Evolutionary conservation across 2,888 invertebrate genomes (phyloP).

Genomic region (Adela reaumurella): DNA sequence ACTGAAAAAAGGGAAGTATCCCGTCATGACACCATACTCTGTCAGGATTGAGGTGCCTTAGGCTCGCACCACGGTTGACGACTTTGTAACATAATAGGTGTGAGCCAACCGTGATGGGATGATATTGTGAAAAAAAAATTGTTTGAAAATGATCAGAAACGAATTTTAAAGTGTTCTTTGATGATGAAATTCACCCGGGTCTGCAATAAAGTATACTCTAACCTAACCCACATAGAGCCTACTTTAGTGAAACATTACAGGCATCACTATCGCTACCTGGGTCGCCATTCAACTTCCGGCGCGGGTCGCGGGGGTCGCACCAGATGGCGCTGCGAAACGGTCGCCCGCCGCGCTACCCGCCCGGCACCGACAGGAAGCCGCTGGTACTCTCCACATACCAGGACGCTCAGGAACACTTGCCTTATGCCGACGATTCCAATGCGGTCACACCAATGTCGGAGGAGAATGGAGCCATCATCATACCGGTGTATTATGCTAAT

Average conservation of each 20-base stretch:
- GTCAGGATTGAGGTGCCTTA: too few relatives aligned
- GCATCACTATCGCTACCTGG: conserved; percentile 95
- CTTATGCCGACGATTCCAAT: conserved; percentile 95
- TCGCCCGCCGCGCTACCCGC: conserved; percentile 75
- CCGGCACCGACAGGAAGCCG: conserved; percentile 87
- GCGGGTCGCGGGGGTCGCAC: conserved; percentile 88
- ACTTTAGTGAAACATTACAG: conserved; percentile 44
- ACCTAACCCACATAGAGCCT: neutral
- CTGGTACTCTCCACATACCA: conserved; percentile 91
- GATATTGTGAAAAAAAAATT: too few relatives aligned
- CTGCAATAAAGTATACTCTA: too few relatives aligned
- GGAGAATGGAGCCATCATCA: conserved; percentile 93
- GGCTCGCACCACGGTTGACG: too few relatives aligned
- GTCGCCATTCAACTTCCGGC: conserved; percentile 91
- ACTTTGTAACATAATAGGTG: too few relatives aligned
- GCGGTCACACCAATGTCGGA: conserved; percentile 98
- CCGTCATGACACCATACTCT: too few relatives aligned
- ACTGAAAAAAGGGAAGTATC: too few relatives aligned
- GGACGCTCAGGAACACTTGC: conserved; percentile 91
- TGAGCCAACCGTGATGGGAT: too few relatives aligned
- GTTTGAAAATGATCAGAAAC: too few relatives aligned
- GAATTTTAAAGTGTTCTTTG: too few relatives aligned
- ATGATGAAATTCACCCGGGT: too few relatives aligned
- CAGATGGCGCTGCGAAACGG: conserved; percentile 83
- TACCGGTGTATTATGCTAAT: conserved; percentile 86